Conservation (phyloP, 2,797 vertebrate species). For the Poecilia picta region DNA sequence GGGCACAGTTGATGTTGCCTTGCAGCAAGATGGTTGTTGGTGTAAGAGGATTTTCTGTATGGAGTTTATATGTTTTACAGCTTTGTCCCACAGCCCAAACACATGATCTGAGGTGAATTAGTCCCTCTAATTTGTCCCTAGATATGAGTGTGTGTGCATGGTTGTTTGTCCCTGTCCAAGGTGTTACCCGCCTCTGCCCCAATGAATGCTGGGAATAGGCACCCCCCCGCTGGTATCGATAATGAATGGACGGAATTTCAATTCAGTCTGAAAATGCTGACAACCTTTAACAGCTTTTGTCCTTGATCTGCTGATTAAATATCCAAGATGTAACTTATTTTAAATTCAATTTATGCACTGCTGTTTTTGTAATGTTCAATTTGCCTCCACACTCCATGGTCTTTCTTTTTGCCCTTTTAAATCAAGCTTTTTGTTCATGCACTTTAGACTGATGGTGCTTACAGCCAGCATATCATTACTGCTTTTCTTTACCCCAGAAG, state of each 20-base stretch:
- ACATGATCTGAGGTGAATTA: background rate
- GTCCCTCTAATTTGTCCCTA: background rate
- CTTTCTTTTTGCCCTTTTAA: background rate
- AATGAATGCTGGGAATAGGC: background rate
- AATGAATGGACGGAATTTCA: background rate
- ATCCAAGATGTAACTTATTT: background rate
- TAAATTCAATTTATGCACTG: background rate
- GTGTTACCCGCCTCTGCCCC: background rate
- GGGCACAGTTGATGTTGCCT: background rate
- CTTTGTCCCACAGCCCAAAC: background rate
- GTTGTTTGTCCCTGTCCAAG: background rate
- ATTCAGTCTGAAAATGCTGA: background rate
- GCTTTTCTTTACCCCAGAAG: slow-evolving; percentile 48
- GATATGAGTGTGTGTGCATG: background rate
- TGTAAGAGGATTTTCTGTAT: background rate
- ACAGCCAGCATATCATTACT: slow-evolving; percentile 57
- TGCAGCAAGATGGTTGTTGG: background rate
- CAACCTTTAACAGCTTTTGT: background rate
- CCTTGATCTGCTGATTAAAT: background rate
- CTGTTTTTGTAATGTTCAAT: background rate
- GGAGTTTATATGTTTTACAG: background rate
- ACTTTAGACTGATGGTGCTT: slow-evolving; percentile 51
- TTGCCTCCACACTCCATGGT: background rate
- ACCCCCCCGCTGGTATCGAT: background rate
- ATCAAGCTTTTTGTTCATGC: background rate